Evolutionary conservation across 2,113 vertebrate genomes (phyloP).

Genomic region (Gobio gobio): DNA sequence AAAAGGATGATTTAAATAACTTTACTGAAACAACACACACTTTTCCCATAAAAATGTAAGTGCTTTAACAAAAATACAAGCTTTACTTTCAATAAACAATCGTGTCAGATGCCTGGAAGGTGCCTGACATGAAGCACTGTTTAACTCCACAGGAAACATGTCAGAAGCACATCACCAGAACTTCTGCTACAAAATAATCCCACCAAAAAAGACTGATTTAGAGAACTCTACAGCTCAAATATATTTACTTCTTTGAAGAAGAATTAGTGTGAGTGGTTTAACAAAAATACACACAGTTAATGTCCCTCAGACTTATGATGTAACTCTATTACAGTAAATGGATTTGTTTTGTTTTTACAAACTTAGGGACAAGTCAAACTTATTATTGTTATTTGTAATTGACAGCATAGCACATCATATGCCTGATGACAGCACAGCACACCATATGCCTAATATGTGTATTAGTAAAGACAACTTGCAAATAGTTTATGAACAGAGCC

Average conservation of each 20-base stretch:
- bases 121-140: neutral
- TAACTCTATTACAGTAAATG: neutral
- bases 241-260: neutral
- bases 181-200: neutral
- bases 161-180: neutral
- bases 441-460: neutral
- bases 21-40: neutral
- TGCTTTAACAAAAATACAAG: neutral
- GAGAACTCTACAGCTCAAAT: neutral
- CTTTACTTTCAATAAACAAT: neutral
- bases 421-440: neutral
- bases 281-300: neutral
- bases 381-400: neutral
- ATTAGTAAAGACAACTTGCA: no score
- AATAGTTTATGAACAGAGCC: no score
- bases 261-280: neutral
- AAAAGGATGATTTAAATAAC: neutral
- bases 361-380: neutral
- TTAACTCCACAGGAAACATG: neutral
- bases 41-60: neutral
- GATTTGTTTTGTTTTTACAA: neutral
- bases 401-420: neutral
- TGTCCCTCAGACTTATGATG: neutral
- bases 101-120: neutral
- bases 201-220: neutral